A percentile compares a stretch with the other conserved stretches of the same genome.
Evolutionary conservation across 2,113 vertebrate genomes (phyloP).

Genomic region (Xyliphius kryptos): DNA sequence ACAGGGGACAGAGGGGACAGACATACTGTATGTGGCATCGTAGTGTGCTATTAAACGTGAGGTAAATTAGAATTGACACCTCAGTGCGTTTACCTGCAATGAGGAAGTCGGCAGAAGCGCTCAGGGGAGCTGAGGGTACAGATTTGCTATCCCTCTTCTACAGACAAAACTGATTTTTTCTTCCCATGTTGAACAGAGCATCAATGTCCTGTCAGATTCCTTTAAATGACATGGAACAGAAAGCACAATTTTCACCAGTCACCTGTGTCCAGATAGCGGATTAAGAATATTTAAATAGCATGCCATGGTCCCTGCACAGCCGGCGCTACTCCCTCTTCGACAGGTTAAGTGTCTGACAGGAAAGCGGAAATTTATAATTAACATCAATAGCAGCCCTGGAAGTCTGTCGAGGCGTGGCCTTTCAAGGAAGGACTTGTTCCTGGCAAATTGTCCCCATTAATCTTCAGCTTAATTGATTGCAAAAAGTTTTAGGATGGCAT

Average conservation of each 20-base stretch:
- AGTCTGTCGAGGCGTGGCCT: conserved; percentile 55
- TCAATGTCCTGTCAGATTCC: conserved; percentile 29
- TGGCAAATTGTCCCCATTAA: conserved; percentile 74
- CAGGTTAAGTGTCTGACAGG: conserved; percentile 57
- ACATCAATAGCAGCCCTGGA: conserved; percentile 51
- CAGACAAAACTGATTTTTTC: background rate
- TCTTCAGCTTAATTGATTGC: conserved; percentile 74
- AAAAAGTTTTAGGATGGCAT: conserved; percentile 75
- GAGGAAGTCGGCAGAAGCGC: conserved; percentile 19
- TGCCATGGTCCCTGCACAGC: conserved; percentile 22
- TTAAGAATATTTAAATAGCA: conserved; percentile 42
- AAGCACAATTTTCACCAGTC: conserved; percentile 40
- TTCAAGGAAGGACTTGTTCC: conserved; percentile 61
- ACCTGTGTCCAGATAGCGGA: conserved; percentile 38
- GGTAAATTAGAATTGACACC: conserved; percentile 44
- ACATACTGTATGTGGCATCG: conserved; percentile 35
- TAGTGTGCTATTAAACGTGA: conserved; percentile 35
- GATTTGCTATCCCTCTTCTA: too few species aligned
- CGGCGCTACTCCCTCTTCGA: conserved; percentile 35
- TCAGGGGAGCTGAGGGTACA: conserved; percentile 19
- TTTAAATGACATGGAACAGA: conserved; percentile 40
- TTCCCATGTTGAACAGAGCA: conserved; percentile 17
- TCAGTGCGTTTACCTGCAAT: conserved; percentile 34
- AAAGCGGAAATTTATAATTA: conserved; percentile 57
- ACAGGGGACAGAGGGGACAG: too few species aligned